Conservation (phyloP, 2,797 vertebrate species). For the Phalanger gymnotis region DNA sequence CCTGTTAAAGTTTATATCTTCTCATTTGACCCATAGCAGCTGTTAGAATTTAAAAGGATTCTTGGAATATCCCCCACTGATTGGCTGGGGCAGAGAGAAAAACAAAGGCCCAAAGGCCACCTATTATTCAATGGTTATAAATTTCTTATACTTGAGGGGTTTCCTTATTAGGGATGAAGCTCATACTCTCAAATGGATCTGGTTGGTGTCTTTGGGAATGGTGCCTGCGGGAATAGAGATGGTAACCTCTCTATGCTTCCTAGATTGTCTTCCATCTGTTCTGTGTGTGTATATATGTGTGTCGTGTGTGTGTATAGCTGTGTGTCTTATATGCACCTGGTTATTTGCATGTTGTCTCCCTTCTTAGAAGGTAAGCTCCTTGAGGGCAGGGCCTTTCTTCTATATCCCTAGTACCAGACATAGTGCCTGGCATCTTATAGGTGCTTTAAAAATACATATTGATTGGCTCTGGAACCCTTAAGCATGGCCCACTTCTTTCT, state of each 20-base stretch:
- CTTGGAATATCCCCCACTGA: slow-evolving; percentile 16
- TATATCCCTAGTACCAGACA: background rate
- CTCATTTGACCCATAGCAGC: background rate
- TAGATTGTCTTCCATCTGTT: background rate
- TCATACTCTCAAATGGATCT: background rate
- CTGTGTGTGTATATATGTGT: background rate
- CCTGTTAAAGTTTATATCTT: background rate
- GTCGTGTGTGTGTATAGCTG: no score
- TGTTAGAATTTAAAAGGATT: slow-evolving; percentile 13
- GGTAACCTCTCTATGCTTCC: background rate
- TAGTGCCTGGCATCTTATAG: background rate
- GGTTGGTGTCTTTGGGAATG: background rate
- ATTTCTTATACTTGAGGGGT: slow-evolving; percentile 10
- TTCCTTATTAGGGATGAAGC: slow-evolving; percentile 40
- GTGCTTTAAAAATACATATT: no score
- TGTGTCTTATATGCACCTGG: background rate
- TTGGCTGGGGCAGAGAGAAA: background rate
- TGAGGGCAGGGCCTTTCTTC: background rate
- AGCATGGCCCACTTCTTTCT: background rate
- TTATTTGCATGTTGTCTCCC: background rate
- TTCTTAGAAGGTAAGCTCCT: background rate
- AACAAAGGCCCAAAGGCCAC: slow-evolving; percentile 5
- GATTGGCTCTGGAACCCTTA: background rate
- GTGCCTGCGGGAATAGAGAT: background rate
- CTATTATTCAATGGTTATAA: slow-evolving; percentile 12